phyloP scores from a whole-genome alignment of 2,797 vertebrate species.

The Schizopygopsis malacanthus region DNA sequence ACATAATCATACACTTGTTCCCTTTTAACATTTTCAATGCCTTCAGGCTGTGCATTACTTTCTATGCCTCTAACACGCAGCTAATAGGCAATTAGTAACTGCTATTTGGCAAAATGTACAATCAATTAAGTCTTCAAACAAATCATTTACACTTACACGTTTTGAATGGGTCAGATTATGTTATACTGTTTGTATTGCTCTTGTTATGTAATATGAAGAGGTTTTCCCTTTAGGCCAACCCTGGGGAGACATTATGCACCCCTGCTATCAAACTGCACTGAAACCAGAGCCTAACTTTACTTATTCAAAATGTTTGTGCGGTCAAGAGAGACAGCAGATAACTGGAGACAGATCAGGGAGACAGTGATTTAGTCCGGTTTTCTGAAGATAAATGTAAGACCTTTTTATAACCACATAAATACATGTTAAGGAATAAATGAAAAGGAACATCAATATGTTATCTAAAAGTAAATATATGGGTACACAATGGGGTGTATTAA shows the following conservation, averaged over 20 bases:
- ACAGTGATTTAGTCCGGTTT: not conserved
- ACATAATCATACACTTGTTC: constrained; percentile 1
- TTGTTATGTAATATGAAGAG: constrained; percentile 52
- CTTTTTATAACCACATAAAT: not conserved
- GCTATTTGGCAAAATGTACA: constrained; percentile 3
- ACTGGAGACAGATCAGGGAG: not conserved
- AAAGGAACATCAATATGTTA: not conserved
- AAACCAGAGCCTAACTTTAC: constrained; percentile 47
- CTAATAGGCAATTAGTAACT: not conserved
- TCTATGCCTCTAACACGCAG: not conserved
- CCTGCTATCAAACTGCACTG: constrained; percentile 49
- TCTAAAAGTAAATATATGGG: not conserved
- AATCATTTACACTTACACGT: not conserved
- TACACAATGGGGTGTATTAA: not conserved
- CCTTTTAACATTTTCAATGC: constrained; percentile 17
- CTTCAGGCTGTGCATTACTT: constrained; percentile 19
- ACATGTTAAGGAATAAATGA: not conserved
- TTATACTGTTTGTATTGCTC: not conserved
- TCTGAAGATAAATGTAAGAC: not conserved
- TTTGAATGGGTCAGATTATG: not conserved
- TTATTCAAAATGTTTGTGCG: constrained; percentile 36
- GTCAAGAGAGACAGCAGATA: constrained; percentile 12
- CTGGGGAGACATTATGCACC: not conserved
- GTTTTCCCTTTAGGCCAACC: constrained; percentile 57
- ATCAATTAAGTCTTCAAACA: constrained; percentile 6